Conservation (phyloP, 2,888 invertebrate genomes). For the Andrena praecox region DNA sequence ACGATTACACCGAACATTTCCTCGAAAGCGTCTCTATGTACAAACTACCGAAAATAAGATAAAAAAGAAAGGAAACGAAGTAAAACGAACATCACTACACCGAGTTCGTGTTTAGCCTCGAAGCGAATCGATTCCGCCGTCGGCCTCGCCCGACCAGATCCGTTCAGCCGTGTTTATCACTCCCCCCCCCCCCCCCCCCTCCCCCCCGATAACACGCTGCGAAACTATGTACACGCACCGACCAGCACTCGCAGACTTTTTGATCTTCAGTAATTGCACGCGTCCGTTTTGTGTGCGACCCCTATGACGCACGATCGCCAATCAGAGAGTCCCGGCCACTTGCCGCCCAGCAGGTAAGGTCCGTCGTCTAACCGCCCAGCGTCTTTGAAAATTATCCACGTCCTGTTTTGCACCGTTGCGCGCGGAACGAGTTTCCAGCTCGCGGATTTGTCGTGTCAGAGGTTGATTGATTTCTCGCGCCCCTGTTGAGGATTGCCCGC, state of each 20-base stretch:
- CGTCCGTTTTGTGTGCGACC: constrained; percentile 34
- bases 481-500: neutral
- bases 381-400: constrained; percentile 1
- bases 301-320: constrained; percentile 17
- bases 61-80: neutral
- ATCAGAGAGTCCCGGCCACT: constrained; percentile 23
- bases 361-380: neutral
- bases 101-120: constrained; percentile 42
- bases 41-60: constrained; percentile 45
- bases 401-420: neutral
- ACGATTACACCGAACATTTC: constrained; percentile 33
- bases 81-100: constrained; percentile 48
- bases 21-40: constrained; percentile 61
- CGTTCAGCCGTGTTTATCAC: neutral
- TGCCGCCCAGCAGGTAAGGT: neutral
- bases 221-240: constrained; percentile 52
- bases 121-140: constrained; percentile 19
- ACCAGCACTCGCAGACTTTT: constrained; percentile 23
- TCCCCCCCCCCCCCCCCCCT: neutral
- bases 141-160: neutral
- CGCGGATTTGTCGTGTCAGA: constrained; percentile 21
- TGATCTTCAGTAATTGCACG: constrained; percentile 57
- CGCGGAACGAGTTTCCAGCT: neutral
- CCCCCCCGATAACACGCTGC: neutral
- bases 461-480: constrained; percentile 28